Conservation (phyloP, 2,113 vertebrate species). For the Tinamus guttatus region DNA sequence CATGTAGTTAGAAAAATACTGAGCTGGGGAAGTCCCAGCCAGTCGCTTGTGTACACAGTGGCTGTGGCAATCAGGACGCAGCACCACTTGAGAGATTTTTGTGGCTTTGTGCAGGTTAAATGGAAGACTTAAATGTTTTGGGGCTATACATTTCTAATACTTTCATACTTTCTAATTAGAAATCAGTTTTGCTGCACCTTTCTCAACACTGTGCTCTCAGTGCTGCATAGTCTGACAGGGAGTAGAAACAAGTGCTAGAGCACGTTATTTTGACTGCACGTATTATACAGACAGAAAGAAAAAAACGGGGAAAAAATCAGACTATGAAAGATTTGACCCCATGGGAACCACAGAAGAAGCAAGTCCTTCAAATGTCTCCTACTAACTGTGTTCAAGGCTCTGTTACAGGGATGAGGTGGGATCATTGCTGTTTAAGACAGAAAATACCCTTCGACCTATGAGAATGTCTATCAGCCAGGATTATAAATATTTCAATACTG, state of each 20-base stretch:
- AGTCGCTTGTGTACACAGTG: background rate
- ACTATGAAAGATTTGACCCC: background rate
- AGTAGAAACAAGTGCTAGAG: background rate
- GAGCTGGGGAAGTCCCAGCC: background rate
- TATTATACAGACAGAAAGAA: background rate
- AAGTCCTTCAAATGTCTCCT: background rate
- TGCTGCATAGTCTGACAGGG: background rate
- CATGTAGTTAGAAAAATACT: background rate
- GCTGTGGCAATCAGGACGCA: background rate
- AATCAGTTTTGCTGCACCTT: background rate
- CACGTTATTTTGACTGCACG: background rate
- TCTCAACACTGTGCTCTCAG: background rate
- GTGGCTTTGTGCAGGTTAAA: background rate
- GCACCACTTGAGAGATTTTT: background rate
- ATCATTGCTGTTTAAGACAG: background rate
- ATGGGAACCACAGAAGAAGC: background rate
- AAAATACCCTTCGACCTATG: background rate
- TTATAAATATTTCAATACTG: background rate
- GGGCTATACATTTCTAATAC: background rate
- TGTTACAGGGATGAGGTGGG: too few species aligned
- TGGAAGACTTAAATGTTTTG: background rate
- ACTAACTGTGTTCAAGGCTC: background rate
- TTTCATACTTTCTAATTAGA: too few species aligned
- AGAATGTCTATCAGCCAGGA: background rate
- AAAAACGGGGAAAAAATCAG: background rate